Evolutionary conservation across 2,113 vertebrate genomes (phyloP).

Genomic region (Arvicanthis niloticus): DNA sequence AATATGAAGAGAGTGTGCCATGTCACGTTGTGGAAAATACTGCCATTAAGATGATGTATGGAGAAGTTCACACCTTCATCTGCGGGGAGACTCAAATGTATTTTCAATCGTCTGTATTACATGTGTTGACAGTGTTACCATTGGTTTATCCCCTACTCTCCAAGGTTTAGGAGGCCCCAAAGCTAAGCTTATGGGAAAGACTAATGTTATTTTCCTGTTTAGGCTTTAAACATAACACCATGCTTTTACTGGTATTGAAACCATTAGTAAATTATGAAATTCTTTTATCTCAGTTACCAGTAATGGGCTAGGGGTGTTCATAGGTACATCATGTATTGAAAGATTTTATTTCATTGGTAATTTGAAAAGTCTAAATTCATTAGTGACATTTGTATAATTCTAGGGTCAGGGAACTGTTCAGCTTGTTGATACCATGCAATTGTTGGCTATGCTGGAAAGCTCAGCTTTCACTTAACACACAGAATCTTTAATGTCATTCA

Average conservation of each 20-base stretch:
- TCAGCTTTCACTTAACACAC: too few species aligned
- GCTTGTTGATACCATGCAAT: not conserved
- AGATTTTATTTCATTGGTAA: not conserved
- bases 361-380: not conserved
- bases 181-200: constrained; percentile 46
- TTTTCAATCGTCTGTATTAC: constrained; percentile 83
- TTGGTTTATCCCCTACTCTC: constrained; percentile 67
- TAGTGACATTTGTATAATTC: not conserved
- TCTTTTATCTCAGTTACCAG: not conserved
- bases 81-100: constrained; percentile 82
- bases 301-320: not conserved
- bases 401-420: not conserved
- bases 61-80: constrained; percentile 86
- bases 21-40: constrained; percentile 85
- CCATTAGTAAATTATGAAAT: constrained; percentile 6
- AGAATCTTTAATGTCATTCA: not conserved
- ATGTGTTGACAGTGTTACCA: constrained; percentile 81
- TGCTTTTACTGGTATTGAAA: constrained; percentile 63
- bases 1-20: constrained; percentile 88
- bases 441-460: not conserved
- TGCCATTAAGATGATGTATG: constrained; percentile 89
- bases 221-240: constrained; percentile 50
- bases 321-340: not conserved
- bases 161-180: constrained; percentile 64
- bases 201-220: constrained; percentile 68